Evolutionary conservation across 2,888 invertebrate species (phyloP).

Genomic region (Papilio protenor): DNA sequence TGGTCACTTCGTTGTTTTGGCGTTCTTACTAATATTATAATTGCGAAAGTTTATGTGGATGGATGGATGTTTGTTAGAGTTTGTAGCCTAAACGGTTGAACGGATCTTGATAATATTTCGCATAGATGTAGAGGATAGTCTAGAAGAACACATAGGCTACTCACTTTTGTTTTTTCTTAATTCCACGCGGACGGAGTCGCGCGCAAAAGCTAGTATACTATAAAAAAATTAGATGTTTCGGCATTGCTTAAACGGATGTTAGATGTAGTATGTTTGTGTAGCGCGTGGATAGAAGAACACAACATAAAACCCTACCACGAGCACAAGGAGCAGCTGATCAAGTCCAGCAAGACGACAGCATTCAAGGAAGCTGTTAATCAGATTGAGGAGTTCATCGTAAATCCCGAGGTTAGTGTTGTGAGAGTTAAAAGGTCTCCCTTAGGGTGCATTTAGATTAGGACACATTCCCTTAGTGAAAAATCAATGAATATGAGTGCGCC

Average conservation of each 20-base stretch:
- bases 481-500: background rate
- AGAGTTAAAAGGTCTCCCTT: background rate
- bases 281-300: constrained; percentile 95
- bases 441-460: background rate
- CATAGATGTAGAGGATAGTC: no score
- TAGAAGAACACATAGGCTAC: no score
- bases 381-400: constrained; percentile 91
- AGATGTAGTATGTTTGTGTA: constrained; percentile 77
- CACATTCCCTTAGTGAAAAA: background rate
- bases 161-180: no score
- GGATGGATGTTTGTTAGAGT: no score
- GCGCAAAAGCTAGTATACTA: no score
- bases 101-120: no score
- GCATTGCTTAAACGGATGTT: background rate
- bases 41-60: no score
- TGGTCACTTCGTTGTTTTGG: no score
- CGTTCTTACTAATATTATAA: no score
- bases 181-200: no score
- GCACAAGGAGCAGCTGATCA: constrained; percentile 90
- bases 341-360: constrained; percentile 88
- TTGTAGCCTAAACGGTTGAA: no score
- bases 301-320: constrained; percentile 93
- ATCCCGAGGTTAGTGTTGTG: constrained; percentile 84
- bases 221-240: no score
- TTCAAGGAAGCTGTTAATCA: constrained; percentile 92